Base-by-base conservation (phyloP, 35 echinoderm and acorn worm genomes). In the Lytechinus variegatus region DNA sequence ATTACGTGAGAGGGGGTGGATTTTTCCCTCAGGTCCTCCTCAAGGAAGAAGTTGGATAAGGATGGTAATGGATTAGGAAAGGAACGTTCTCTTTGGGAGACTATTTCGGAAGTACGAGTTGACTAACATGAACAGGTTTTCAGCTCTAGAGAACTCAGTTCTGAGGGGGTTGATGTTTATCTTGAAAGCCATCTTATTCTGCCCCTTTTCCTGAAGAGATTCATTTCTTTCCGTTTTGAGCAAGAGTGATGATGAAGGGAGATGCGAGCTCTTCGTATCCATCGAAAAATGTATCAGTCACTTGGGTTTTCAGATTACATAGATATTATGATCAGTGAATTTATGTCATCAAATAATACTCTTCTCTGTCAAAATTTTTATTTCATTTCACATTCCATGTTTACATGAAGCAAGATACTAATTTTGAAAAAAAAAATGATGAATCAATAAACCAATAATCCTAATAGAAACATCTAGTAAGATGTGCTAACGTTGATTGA, bases 81-180 rank as follows among this genome's bases (percentile, higher is more conserved):
- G 66, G 19, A 14, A 16, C 66, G 66, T 79, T 79, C 14, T 79
- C 66, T 79, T 79, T 7, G 66, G 66, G 66, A 24, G 66, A 79
- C 19, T 24, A 6, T 79, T 16, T 79, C 66, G 66, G 66, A 79
- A 79, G 66, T 79, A 79, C 19, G 14, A 21, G 66, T 79, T 79
- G 66, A 79, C 66, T 79, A 79, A 79, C 66, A 79, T 24, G 66
- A 79, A 79, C 66, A 79, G 66, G 66, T 79, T 79, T 79, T 79
- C 24, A 79, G 66, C 66, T 79, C 14, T 24, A 16, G n/a, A 24
- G 19, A 79, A 24, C 66, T 79, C 3, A 7, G 66, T 8, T 79
- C 66, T 79, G 66, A 19, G 66, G 66, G 66, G 66, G 8, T 27
- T 24, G 66, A 79, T 79, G 66, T 79, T 79, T 79, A 79, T 79